phyloP scores from a whole-genome alignment of 2,797 vertebrate species.

The Tokudaia tokunoshimensis region DNA sequence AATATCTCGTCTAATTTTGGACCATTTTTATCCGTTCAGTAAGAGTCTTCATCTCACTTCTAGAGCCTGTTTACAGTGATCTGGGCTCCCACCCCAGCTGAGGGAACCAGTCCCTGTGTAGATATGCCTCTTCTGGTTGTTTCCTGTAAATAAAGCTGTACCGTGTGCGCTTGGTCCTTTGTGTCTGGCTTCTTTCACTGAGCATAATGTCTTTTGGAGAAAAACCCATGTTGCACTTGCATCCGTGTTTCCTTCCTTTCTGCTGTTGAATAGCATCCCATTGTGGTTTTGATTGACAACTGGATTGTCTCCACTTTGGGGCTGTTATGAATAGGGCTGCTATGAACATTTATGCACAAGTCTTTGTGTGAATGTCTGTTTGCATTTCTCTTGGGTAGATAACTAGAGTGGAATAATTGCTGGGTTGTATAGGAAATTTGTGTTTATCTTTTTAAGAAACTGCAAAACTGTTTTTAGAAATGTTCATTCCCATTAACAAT shows the following conservation, averaged over 20 bases:
- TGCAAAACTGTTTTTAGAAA: slow-evolving; percentile 65
- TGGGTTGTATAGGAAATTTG: slow-evolving; percentile 58
- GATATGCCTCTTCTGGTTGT: slow-evolving; percentile 23
- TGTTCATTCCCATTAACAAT: slow-evolving; percentile 38
- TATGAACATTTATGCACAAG: slow-evolving; percentile 67
- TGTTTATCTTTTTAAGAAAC: slow-evolving; percentile 75
- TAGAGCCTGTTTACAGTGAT: neutral
- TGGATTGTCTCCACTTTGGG: slow-evolving; percentile 52
- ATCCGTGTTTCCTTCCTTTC: slow-evolving; percentile 44
- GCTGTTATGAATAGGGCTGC: slow-evolving; percentile 55
- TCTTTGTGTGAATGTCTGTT: slow-evolving; percentile 53
- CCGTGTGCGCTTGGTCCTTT: slow-evolving; percentile 19
- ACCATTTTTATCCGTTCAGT: neutral
- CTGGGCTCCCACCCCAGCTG: neutral
- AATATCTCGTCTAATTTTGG: slow-evolving; percentile 1
- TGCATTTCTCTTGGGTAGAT: slow-evolving; percentile 62
- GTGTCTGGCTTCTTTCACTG: slow-evolving; percentile 51
- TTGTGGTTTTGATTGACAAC: slow-evolving; percentile 59
- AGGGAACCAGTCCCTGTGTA: too few relatives aligned
- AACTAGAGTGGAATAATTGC: slow-evolving; percentile 62
- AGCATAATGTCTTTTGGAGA: slow-evolving; percentile 56
- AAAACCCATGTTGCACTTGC: slow-evolving; percentile 15
- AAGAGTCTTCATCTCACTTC: neutral
- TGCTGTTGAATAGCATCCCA: slow-evolving; percentile 58
- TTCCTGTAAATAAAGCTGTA: slow-evolving; percentile 51